phyloP scores from a whole-genome alignment of 2,888 invertebrate species.

The Cephus runcator region DNA sequence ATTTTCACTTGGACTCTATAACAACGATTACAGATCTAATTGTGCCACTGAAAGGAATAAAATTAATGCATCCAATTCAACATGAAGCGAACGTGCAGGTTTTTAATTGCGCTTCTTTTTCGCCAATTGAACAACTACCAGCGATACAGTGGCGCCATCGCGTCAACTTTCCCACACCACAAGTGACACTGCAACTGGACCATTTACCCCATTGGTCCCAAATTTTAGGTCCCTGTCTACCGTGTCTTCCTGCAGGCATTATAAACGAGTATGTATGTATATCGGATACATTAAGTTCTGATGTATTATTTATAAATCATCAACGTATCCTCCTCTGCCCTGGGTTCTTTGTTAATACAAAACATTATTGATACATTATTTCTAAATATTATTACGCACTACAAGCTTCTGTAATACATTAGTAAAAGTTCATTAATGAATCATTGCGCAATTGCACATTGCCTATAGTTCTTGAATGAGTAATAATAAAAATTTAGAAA shows the following conservation, averaged over 20 bases:
- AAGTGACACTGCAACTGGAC: conserved; percentile 66
- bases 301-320: background rate
- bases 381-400: too few species aligned
- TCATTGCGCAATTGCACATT: background rate
- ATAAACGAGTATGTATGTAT: background rate
- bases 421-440: too few species aligned
- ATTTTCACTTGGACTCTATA: background rate
- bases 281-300: background rate
- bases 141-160: conserved; percentile 67
- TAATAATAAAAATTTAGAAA: background rate
- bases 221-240: conserved; percentile 52
- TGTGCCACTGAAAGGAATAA: background rate
- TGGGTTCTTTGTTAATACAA: too few species aligned
- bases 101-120: conserved; percentile 68
- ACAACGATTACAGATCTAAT: background rate
- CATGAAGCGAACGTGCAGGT: conserved; percentile 65
- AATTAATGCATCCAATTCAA: conserved; percentile 18
- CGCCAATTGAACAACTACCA: conserved; percentile 65
- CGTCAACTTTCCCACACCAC: conserved; percentile 65
- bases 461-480: too few species aligned
- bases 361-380: too few species aligned
- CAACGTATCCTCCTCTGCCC: background rate
- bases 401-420: too few species aligned
- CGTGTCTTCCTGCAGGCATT: conserved; percentile 9
- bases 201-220: conserved; percentile 68